Conservation (phyloP, 2,797 vertebrate species). For the Petrocephalus schoutedeni region DNA sequence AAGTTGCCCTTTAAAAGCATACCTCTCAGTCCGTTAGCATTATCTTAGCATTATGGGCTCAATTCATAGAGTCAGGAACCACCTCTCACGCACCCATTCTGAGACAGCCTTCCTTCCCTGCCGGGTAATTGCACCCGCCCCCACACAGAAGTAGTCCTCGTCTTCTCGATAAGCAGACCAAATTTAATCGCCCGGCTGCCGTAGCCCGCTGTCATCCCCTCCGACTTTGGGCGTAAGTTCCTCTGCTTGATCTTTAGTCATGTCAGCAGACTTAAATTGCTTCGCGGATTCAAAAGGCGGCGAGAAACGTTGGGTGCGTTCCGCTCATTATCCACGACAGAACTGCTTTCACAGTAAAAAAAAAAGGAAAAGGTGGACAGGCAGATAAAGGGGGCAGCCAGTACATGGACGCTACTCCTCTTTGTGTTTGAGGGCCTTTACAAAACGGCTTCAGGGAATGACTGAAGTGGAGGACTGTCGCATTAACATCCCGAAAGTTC, state of each 20-base stretch:
- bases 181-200: neutral
- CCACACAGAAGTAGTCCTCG: neutral
- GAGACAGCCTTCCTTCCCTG: neutral
- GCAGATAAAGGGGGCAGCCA: neutral
- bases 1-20: neutral
- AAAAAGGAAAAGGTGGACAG: neutral
- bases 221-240: neutral
- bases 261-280: conserved; percentile 26
- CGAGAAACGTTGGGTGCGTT: conserved; percentile 22
- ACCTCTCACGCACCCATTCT: neutral
- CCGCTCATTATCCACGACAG: conserved; percentile 17
- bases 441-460: neutral
- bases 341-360: neutral
- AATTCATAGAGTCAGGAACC: neutral
- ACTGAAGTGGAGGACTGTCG: neutral
- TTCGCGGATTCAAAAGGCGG: conserved; percentile 12
- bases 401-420: neutral
- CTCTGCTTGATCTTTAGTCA: conserved; percentile 26
- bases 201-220: neutral
- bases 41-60: neutral
- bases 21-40: neutral
- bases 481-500: neutral
- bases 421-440: neutral
- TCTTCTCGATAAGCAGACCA: neutral
- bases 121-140: neutral